phyloP scores from a whole-genome alignment of 1,140 invertebrate genomes.

The Microplitis demolitor region DNA sequence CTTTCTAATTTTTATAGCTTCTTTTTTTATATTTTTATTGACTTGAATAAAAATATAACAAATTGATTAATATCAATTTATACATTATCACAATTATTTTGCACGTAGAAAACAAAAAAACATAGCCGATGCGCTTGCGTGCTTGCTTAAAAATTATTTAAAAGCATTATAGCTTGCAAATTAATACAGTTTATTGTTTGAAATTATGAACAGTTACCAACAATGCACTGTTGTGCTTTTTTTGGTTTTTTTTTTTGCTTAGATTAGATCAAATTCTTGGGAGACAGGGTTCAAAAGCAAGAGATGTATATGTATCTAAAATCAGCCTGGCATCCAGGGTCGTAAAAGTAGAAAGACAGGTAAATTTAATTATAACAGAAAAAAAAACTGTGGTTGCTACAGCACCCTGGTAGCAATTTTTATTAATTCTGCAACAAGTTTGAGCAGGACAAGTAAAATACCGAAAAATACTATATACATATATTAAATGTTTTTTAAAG shows the following conservation, averaged over 20 bases:
- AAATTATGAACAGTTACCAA: not conserved
- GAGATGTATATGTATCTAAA: constrained; percentile 93
- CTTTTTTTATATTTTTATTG: too few relatives aligned
- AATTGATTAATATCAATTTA: too few relatives aligned
- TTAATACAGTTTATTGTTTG: too few relatives aligned
- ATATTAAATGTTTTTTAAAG: too few relatives aligned
- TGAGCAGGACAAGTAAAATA: not conserved
- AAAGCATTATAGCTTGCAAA: not conserved
- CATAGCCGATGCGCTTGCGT: too few relatives aligned
- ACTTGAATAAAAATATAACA: too few relatives aligned
- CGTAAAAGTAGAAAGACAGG: constrained; percentile 94
- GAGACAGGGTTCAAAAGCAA: constrained; percentile 89
- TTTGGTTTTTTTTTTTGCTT: constrained; percentile 30
- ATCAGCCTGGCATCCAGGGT: constrained; percentile 89
- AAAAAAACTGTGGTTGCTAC: not conserved
- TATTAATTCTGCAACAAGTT: not conserved
- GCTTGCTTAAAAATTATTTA: not conserved
- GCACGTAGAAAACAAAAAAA: too few relatives aligned
- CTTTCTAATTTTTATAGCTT: too few relatives aligned
- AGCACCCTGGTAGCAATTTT: not conserved
- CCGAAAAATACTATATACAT: too few relatives aligned
- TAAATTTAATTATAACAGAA: constrained; percentile 52
- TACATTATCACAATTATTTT: too few relatives aligned
- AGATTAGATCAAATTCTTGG: constrained; percentile 94
- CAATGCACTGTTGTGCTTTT: not conserved